Percentiles rank a stretch among this genome's conserved stretches.
Evolutionary conservation across 2,113 vertebrate species (phyloP).

Genomic region (Bujurquina vittata): DNA sequence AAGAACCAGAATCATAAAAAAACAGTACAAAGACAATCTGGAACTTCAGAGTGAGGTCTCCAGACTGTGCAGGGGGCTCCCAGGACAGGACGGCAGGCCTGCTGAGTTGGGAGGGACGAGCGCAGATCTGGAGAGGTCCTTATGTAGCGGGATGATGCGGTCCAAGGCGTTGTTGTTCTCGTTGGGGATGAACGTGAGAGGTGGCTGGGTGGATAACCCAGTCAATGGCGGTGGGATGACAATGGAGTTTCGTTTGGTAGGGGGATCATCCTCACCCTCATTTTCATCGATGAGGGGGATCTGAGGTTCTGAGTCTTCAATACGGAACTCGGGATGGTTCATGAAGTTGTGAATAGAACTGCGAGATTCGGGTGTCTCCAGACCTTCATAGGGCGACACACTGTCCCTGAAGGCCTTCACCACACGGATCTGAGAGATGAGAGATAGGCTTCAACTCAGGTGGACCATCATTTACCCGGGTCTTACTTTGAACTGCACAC

Average conservation of each 20-base stretch:
- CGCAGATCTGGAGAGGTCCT: conserved; percentile 86
- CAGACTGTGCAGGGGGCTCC: conserved; percentile 98
- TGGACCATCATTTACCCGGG: background rate
- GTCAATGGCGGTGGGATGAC: conserved; percentile 66
- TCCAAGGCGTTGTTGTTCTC: conserved; percentile 94
- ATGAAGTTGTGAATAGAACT: conserved; percentile 99
- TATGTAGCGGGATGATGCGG: conserved; percentile 85
- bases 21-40: background rate
- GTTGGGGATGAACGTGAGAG: conserved; percentile 73
- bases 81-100: conserved; percentile 87
- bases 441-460: background rate
- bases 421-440: conserved; percentile 89
- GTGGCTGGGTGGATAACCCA: conserved; percentile 74
- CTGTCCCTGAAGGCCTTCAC: conserved; percentile 98
- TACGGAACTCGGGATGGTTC: conserved; percentile 96
- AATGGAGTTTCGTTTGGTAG: conserved; percentile 88
- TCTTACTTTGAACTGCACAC: background rate
- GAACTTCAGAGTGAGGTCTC: conserved; percentile 93
- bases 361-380: conserved; percentile 94
- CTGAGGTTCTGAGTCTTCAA: conserved; percentile 91
- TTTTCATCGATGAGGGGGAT: conserved; percentile 97
- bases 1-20: background rate
- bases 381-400: conserved; percentile 89
- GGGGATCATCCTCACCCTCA: conserved; percentile 92
- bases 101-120: conserved; percentile 60